Percentiles rank a stretch among this genome's conserved stretches.
Evolutionary conservation across 2,113 vertebrate species (phyloP).

Genomic region (Rhodinocichla rosea): DNA sequence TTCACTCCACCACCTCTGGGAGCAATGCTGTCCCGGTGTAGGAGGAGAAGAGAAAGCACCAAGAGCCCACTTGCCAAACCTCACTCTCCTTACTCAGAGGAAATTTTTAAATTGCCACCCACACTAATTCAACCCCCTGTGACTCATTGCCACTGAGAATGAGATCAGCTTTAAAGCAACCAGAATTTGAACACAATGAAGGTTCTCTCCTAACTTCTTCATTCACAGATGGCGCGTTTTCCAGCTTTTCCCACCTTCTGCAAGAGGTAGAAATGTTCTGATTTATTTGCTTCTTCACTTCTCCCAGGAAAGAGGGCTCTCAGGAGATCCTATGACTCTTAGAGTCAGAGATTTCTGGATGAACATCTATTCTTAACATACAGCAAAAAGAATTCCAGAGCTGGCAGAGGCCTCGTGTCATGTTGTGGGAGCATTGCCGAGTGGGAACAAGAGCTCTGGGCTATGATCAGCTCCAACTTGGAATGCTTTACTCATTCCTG

Average conservation of each 20-base stretch:
- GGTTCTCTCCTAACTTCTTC: background rate
- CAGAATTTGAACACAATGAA: background rate
- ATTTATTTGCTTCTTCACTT: background rate
- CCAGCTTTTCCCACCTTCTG: background rate
- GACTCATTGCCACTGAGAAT: conserved; percentile 3
- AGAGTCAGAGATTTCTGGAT: background rate
- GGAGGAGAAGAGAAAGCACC: conserved; percentile 20
- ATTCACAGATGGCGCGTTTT: background rate
- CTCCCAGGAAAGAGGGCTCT: background rate
- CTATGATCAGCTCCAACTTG: background rate
- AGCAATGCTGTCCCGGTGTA: background rate
- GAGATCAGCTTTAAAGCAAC: background rate
- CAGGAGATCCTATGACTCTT: background rate
- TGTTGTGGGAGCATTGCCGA: background rate
- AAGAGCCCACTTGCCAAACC: conserved; percentile 5
- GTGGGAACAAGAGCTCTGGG: background rate
- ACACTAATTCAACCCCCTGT: background rate
- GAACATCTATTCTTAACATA: background rate
- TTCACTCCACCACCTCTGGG: background rate
- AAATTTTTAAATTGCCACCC: conserved; percentile 22
- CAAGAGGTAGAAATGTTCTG: background rate
- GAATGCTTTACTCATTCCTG: background rate
- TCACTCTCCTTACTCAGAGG: background rate
- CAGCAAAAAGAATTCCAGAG: background rate
- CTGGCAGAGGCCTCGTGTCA: rapidly evolving